Evolutionary conservation across 2,888 invertebrate genomes (phyloP).

Genomic region (Netelia melanura): DNA sequence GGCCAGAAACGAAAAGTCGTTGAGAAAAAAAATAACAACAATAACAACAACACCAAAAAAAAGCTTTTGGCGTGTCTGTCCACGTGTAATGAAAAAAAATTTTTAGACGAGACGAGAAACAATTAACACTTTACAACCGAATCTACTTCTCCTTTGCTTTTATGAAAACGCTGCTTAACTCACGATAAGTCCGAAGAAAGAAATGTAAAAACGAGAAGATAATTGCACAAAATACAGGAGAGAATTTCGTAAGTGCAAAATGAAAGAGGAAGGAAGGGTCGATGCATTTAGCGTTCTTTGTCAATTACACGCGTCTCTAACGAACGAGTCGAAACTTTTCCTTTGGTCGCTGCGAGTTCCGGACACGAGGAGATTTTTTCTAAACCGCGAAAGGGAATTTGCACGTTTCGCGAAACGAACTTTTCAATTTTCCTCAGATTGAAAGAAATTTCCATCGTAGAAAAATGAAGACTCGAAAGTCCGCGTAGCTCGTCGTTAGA

Average conservation of each 20-base stretch:
- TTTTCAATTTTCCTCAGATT: background rate
- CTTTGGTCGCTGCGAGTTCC: constrained; percentile 9
- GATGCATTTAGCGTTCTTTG: constrained; percentile 55
- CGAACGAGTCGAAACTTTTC: background rate
- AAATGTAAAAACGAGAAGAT: constrained; percentile 12
- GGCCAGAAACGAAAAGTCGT: background rate
- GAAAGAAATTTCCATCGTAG: constrained; percentile 21
- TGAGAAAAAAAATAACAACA: background rate
- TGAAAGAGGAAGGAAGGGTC: constrained; percentile 22
- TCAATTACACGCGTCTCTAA: constrained; percentile 58
- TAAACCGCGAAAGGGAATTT: no score
- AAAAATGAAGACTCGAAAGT: constrained; percentile 23
- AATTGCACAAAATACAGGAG: background rate
- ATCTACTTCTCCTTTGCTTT: constrained; percentile 68
- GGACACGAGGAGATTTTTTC: background rate
- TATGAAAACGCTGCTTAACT: constrained; percentile 50
- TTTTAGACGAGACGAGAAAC: constrained; percentile 42
- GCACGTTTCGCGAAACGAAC: no score
- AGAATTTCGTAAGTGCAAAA: constrained; percentile 30
- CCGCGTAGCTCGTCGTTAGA: constrained; percentile 34
- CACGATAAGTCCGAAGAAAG: constrained; percentile 45
- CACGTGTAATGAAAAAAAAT: constrained; percentile 14
- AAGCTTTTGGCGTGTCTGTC: constrained; percentile 27
- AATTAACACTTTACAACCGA: constrained; percentile 67
- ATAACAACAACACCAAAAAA: constrained; percentile 9